These are phyloP conservation scores for Xylota sylvarum DNA, from an alignment of 2,888 invertebrate species.

Conservation along the genomic window DNA sequence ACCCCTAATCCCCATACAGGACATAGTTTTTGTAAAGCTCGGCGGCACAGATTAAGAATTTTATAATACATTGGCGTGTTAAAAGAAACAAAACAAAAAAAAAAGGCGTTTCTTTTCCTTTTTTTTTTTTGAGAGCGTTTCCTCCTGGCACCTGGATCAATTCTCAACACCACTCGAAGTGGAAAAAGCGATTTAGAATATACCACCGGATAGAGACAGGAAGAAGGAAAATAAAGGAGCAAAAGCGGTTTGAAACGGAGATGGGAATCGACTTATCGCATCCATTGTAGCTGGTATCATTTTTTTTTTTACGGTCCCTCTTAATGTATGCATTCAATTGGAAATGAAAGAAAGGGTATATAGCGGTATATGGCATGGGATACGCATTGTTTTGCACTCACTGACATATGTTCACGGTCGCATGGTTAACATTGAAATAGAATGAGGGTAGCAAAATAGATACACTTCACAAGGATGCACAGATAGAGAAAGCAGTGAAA, in stretches of 20 bases:
- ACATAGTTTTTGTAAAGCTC: not conserved
- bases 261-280: slow-evolving; percentile 74
- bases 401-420: slow-evolving; percentile 74
- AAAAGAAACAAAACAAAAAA: not conserved
- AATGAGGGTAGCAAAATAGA: slow-evolving; percentile 37
- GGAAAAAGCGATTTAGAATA: slow-evolving; percentile 63
- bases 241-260: slow-evolving; percentile 54
- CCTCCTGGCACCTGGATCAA: slow-evolving; percentile 61
- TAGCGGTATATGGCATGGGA: slow-evolving; percentile 36
- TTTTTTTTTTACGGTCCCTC: slow-evolving; percentile 59
- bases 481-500: slow-evolving; percentile 44
- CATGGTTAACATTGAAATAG: slow-evolving; percentile 66
- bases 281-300: slow-evolving; percentile 70
- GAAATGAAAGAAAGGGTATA: slow-evolving; percentile 64
- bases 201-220: slow-evolving; percentile 10
- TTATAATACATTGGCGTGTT: not conserved
- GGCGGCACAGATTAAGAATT: not conserved
- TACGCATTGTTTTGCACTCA: slow-evolving; percentile 75
- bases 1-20: not conserved
- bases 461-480: slow-evolving; percentile 63
- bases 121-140: not conserved
- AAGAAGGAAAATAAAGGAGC: slow-evolving; percentile 5
- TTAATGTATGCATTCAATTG: slow-evolving; percentile 75
- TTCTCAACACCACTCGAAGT: slow-evolving; percentile 67
- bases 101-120: no score